phyloP scores from a whole-genome alignment of 2,888 invertebrate genomes.

The Cordylochernes scorpioides region DNA sequence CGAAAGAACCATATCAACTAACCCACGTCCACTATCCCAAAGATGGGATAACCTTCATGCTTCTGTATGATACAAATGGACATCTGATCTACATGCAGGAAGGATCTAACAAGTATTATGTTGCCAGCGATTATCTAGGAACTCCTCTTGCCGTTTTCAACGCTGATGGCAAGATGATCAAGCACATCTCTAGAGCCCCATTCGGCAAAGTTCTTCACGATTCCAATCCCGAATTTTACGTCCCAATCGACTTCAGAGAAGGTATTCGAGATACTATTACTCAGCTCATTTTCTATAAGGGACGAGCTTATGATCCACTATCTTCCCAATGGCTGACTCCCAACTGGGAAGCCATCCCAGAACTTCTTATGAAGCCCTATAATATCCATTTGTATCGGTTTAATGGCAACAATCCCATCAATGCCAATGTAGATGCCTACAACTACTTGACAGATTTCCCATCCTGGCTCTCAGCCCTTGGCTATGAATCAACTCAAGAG shows the following conservation, averaged over 20 bases:
- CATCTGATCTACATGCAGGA: slow-evolving; percentile 69
- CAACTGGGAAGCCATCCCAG: slow-evolving; percentile 60
- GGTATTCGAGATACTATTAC: slow-evolving; percentile 61
- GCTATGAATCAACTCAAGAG: slow-evolving; percentile 9
- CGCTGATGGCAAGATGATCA: slow-evolving; percentile 69
- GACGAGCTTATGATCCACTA: slow-evolving; percentile 72
- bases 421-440: slow-evolving; percentile 20
- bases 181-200: slow-evolving; percentile 77
- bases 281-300: slow-evolving; percentile 29
- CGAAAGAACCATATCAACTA: slow-evolving; percentile 50
- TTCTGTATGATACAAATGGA: slow-evolving; percentile 71
- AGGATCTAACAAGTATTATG: slow-evolving; percentile 66
- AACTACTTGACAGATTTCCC: slow-evolving; percentile 9
- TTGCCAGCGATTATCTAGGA: slow-evolving; percentile 74
- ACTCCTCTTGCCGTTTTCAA: slow-evolving; percentile 87
- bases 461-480: slow-evolving; percentile 13
- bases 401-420: slow-evolving; percentile 77
- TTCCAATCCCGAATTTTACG: slow-evolving; percentile 69
- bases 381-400: slow-evolving; percentile 63
- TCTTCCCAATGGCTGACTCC: slow-evolving; percentile 94
- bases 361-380: slow-evolving; percentile 51
- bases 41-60: slow-evolving; percentile 63
- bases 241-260: slow-evolving; percentile 81
- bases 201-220: slow-evolving; percentile 82
- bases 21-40: slow-evolving; percentile 77